Percentiles rank a stretch among this genome's conserved stretches.
These are phyloP conservation scores for Bradypodion ventrale DNA, from an alignment of 2,797 vertebrate genomes.

Conservation along the genomic window DNA sequence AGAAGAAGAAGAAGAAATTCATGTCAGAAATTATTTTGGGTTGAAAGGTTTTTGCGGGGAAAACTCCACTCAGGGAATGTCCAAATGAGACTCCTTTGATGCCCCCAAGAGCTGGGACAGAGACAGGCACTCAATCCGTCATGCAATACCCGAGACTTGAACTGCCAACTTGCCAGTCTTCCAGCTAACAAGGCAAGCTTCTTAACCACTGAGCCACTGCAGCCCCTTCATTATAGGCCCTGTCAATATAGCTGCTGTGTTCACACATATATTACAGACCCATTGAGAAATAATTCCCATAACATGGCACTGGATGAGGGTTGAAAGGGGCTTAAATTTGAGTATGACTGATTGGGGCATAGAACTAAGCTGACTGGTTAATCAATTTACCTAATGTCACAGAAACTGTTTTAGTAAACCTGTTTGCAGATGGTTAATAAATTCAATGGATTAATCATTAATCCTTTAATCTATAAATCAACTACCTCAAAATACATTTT, in stretches of 20 bases:
- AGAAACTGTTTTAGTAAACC: background rate
- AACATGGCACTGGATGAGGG: no score
- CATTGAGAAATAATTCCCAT: background rate
- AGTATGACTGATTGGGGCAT: background rate
- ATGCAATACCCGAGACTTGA: no score
- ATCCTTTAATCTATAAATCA: background rate
- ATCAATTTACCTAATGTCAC: background rate
- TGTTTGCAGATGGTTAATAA: background rate
- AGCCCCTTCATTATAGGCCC: background rate
- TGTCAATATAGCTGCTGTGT: background rate
- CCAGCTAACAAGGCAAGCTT: no score
- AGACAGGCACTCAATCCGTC: no score
- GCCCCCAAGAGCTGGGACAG: no score
- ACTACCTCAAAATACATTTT: background rate
- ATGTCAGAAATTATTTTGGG: no score
- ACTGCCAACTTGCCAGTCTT: no score
- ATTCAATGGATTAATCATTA: background rate
- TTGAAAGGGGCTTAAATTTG: background rate
- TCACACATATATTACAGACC: background rate
- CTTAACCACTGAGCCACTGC: no score
- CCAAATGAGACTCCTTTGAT: no score
- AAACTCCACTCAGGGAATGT: no score
- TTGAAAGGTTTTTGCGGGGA: no score
- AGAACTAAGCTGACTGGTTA: background rate
- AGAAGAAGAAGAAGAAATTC: no score